Evolutionary conservation across 2,797 vertebrate genomes (phyloP).

Genomic region (Falco columbarius): DNA sequence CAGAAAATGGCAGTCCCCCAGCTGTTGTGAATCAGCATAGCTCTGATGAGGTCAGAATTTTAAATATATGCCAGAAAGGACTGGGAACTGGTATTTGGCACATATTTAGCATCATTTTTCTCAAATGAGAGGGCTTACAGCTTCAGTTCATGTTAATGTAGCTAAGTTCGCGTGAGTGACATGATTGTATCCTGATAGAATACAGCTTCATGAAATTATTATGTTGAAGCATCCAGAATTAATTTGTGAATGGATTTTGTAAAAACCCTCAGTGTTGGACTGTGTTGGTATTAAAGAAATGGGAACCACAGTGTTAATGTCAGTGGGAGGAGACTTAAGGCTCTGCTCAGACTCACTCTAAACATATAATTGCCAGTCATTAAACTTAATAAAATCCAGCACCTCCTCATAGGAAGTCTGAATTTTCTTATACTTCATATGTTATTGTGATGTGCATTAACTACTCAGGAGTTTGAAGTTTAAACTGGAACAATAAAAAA

Average conservation of each 20-base stretch:
- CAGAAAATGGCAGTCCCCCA: constrained; percentile 11
- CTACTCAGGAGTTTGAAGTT: neutral
- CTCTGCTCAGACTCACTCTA: neutral
- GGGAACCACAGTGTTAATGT: neutral
- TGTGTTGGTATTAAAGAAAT: neutral
- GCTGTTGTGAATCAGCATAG: neutral
- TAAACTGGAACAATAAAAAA: neutral
- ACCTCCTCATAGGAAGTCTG: neutral
- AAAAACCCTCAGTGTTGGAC: neutral
- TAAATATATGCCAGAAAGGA: neutral
- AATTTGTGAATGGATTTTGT: neutral
- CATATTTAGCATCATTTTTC: neutral
- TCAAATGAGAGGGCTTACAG: neutral
- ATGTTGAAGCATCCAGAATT: neutral
- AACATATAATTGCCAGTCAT: neutral
- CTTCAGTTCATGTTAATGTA: neutral
- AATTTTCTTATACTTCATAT: neutral
- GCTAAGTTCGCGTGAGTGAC: neutral
- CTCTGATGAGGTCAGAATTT: constrained; percentile 10
- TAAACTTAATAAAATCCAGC: neutral
- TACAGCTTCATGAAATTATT: neutral
- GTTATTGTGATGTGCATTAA: fast-evolving
- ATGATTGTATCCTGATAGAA: neutral
- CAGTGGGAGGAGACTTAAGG: neutral
- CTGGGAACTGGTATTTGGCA: neutral